Conservation (phyloP, 2,888 invertebrate species). For the Drosophila leonis region DNA sequence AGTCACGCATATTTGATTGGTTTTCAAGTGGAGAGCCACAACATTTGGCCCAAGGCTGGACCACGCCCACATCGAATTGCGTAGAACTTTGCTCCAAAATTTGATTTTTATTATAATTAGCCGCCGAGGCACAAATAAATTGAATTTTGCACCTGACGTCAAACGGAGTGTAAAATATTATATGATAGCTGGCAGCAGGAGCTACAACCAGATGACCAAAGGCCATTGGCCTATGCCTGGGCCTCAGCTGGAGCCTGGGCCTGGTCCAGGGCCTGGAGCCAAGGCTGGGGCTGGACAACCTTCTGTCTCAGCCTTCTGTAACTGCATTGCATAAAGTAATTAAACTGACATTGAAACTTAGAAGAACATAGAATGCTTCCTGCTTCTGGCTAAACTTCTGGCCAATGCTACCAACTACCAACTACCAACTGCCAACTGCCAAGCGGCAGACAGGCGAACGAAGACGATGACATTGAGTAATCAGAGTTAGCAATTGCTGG, state of each 20-base stretch:
- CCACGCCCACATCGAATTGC: slow-evolving; percentile 36
- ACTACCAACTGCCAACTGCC: slow-evolving; percentile 47
- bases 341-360: slow-evolving; percentile 81
- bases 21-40: slow-evolving; percentile 36
- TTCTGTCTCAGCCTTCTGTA: slow-evolving; percentile 50
- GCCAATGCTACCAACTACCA: slow-evolving; percentile 49
- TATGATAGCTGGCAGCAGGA: slow-evolving; percentile 45
- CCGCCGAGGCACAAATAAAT: slow-evolving; percentile 34
- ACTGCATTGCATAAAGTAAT: slow-evolving; percentile 77
- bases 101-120: slow-evolving; percentile 38
- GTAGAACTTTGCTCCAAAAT: slow-evolving; percentile 14
- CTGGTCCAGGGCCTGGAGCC: background rate
- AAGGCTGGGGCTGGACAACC: slow-evolving; percentile 4
- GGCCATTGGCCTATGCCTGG: slow-evolving; percentile 52
- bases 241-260: background rate
- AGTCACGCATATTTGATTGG: slow-evolving; percentile 76
- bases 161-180: slow-evolving; percentile 24
- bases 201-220: slow-evolving; percentile 63
- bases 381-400: slow-evolving; percentile 73
- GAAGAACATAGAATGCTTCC: slow-evolving; percentile 80
- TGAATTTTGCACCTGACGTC: slow-evolving; percentile 43
- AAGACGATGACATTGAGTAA: slow-evolving; percentile 79
- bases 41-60: slow-evolving; percentile 52
- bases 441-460: slow-evolving; percentile 57
- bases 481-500: slow-evolving; percentile 77